Evolutionary conservation across 2,113 vertebrate species (phyloP).

Genomic region (Ailuropoda melanoleuca): DNA sequence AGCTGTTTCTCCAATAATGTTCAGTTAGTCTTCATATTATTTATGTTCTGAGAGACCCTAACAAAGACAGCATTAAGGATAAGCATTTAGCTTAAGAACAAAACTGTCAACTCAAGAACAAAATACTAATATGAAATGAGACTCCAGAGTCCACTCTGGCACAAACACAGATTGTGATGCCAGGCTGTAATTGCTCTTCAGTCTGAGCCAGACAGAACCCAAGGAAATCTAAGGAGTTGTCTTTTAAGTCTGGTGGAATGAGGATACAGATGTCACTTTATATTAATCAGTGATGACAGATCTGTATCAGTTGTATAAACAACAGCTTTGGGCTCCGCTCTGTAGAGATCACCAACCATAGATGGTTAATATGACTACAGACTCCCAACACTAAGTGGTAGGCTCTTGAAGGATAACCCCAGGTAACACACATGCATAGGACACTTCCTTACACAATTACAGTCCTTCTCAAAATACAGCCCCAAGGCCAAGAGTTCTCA

Average conservation of each 20-base stretch:
- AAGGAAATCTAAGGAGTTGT: not conserved
- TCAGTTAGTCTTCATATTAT: not conserved
- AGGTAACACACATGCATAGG: not conserved
- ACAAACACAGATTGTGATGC: not conserved
- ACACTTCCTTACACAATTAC: not conserved
- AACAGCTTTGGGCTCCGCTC: not conserved
- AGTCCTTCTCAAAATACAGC: not conserved
- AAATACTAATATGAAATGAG: not conserved
- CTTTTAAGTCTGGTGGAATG: not conserved
- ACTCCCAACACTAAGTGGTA: not conserved
- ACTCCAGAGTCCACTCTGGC: not conserved
- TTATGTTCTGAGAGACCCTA: not conserved
- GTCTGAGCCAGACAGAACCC: not conserved
- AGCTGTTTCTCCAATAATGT: not conserved
- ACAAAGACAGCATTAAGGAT: not conserved
- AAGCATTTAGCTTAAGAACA: slow-evolving; percentile 3
- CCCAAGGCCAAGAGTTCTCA: not conserved
- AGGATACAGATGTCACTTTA: not conserved
- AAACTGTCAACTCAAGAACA: not conserved
- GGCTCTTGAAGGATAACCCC: not conserved
- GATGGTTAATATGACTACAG: not conserved
- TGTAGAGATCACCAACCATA: not conserved
- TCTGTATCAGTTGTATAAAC: not conserved
- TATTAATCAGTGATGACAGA: not conserved
- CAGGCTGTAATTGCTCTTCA: not conserved